A percentile compares a stretch with the other conserved stretches of the same genome.
Conservation (phyloP, 2,113 vertebrate species). For the Rallus limicola region DNA sequence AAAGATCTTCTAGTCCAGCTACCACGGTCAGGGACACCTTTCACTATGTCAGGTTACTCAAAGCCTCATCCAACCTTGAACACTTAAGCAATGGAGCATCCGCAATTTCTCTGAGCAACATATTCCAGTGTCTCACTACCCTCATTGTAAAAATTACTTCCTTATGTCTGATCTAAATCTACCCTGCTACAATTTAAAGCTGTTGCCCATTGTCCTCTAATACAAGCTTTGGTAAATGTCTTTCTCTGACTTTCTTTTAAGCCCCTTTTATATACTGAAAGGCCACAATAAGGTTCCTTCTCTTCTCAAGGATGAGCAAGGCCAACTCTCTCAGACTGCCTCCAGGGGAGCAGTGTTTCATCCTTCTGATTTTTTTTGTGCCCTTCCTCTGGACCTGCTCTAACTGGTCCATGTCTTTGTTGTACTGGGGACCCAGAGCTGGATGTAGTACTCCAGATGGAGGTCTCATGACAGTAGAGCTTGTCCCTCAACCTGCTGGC, state of each 20-base stretch:
- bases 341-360: rapidly evolving
- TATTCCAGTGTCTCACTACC: background rate
- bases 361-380: background rate
- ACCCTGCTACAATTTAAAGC: background rate
- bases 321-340: background rate
- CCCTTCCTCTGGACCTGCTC: background rate
- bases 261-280: background rate
- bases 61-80: background rate
- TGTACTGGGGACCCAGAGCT: background rate
- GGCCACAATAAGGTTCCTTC: background rate
- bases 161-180: background rate
- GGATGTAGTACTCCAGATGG: background rate
- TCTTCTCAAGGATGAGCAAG: background rate
- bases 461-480: background rate
- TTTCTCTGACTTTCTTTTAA: background rate
- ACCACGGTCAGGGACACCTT: background rate
- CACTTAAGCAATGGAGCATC: background rate
- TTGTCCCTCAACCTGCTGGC: background rate
- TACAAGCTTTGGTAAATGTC: background rate
- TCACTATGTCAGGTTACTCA: background rate
- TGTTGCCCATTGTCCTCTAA: background rate
- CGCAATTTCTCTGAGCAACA: background rate
- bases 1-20: background rate
- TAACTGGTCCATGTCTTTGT: background rate
- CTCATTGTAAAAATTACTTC: background rate